Evolutionary conservation across 1,140 invertebrate species (phyloP).

Genomic region (Globodera rostochiensis): DNA sequence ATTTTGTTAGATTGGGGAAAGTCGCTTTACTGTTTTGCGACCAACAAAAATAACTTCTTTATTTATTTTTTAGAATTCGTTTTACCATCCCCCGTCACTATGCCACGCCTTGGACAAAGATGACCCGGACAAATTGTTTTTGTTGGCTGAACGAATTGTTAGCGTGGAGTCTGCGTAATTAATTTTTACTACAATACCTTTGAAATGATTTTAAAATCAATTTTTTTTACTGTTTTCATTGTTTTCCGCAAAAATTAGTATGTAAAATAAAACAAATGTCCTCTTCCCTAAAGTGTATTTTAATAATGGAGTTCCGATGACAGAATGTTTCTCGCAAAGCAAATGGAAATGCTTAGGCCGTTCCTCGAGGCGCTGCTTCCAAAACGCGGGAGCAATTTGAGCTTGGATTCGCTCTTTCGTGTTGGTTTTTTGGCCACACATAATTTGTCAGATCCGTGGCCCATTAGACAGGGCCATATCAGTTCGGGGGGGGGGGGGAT

Average conservation of each 20-base stretch:
- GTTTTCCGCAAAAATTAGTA: no score
- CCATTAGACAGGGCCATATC: no score
- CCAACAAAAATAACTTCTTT: background rate
- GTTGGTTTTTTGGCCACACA: background rate
- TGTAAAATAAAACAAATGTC: no score
- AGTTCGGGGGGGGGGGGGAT: no score
- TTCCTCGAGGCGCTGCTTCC: slow-evolving; percentile 74
- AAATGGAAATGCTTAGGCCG: slow-evolving; percentile 79
- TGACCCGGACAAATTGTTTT: slow-evolving; percentile 77
- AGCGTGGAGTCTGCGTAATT: slow-evolving; percentile 82
- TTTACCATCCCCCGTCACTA: background rate
- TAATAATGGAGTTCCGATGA: background rate
- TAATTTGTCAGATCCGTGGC: no score
- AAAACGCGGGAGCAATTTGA: slow-evolving; percentile 15
- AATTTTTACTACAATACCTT: background rate
- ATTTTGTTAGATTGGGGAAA: no score
- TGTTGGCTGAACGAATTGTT: slow-evolving; percentile 81
- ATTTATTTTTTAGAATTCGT: no score
- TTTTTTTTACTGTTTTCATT: no score
- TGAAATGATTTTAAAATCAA: no score
- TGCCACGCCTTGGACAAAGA: slow-evolving; percentile 46
- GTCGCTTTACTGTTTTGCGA: background rate
- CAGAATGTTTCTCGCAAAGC: slow-evolving; percentile 80
- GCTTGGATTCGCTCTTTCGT: slow-evolving; percentile 19
- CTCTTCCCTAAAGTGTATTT: no score